phyloP scores from a whole-genome alignment of 2,797 vertebrate genomes.

The Cynopterus sphinx region DNA sequence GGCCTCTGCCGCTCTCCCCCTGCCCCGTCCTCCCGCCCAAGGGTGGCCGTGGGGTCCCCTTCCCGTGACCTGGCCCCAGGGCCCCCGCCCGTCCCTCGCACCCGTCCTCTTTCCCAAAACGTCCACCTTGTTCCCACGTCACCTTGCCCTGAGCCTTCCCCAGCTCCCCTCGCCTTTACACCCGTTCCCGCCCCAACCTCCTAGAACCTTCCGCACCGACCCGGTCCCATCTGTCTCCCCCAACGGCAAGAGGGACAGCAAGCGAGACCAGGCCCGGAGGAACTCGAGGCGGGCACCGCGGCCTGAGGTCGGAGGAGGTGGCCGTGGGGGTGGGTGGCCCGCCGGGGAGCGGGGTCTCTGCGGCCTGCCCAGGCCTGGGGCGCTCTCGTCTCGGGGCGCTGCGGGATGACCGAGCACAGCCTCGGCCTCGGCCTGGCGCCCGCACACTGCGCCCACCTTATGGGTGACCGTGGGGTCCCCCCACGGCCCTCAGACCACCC shows the following conservation, averaged over 20 bases:
- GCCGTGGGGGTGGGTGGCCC: background rate
- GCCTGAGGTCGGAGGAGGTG: background rate
- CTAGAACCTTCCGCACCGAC: background rate
- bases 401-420: accelerated
- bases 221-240: background rate
- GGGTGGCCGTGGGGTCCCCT: background rate
- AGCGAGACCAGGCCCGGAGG: accelerated
- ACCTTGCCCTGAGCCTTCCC: background rate
- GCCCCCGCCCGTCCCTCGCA: accelerated
- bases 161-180: background rate
- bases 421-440: background rate
- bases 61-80: accelerated
- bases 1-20: no score
- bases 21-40: accelerated
- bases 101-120: background rate
- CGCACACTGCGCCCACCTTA: background rate
- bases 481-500: background rate
- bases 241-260: background rate
- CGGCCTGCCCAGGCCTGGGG: background rate
- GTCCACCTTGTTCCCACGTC: background rate
- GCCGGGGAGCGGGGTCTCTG: no score
- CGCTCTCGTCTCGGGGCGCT: background rate
- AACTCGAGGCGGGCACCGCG: accelerated
- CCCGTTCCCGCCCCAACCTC: background rate
- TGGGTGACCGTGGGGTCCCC: accelerated